Evolutionary conservation across 2,888 invertebrate genomes (phyloP), one percentile per base, ranked within the genome.

Genomic region (Sinhomidia bicolor): DNA sequence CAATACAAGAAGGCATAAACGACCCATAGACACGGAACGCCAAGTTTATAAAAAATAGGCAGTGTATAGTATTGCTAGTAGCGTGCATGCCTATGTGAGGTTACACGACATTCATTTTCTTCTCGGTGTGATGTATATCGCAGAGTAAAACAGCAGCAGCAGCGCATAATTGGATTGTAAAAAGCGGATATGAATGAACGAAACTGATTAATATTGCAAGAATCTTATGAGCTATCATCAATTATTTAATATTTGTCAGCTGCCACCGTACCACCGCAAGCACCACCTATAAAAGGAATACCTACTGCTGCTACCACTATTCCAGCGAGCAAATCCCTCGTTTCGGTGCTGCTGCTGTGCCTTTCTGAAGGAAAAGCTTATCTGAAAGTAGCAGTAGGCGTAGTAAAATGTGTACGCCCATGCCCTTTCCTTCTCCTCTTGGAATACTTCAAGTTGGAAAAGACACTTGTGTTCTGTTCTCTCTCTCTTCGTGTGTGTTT

Each of bases 201-300:
- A 85, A 76, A 79, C 85, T 68, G 68, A 85, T 85, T 85, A 85
- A 85, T 85, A 85, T 85, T 85, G 79, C 68, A 85, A 65, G 79
- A 79, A 74, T 81, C 74, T 81, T 74, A 86, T 86, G 78, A 65
- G 78, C 62, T 80, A 57, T 68, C 65, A 81, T 86, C 81, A 81
- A 86, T 86, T 86, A 81, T 81, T 86, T 71, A 86, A 86, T 86
- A 71, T 81, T 86, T 86, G 80, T 81, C 86, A 86, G 86, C 86
- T 86, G 86, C 86, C 86, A 81, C 79, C 65, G 20, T 54, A 26
- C 54, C 23, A 76, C 76, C 76, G n/a, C 29, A 47, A 74, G 14
- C 44, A 26, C 26, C 47, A 26, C 23, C 47, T 65, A 71, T 26
- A 47, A n/a, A n/a, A 62, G 29, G 6, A 57, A 20, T 23, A 60